These are phyloP conservation scores for Lophochroa leadbeateri DNA, from an alignment of 2,113 vertebrate genomes.

Conservation along the genomic window DNA sequence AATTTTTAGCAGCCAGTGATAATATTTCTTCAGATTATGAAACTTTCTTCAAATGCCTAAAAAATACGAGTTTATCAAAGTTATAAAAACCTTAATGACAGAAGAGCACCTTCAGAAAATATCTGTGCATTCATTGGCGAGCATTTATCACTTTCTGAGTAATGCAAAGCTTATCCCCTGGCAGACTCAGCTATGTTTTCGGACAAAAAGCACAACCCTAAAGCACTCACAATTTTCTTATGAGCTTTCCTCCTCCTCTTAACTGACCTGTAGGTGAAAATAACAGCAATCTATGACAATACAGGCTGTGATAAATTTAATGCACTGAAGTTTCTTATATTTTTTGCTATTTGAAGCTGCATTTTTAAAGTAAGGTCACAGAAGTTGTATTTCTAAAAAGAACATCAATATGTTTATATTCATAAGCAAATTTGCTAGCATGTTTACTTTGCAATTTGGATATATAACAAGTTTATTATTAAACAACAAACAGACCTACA, in stretches of 20 bases:
- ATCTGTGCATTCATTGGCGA: neutral
- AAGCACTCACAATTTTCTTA: neutral
- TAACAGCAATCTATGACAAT: neutral
- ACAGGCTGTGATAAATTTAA: neutral
- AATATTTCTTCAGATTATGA: slow-evolving; percentile 28
- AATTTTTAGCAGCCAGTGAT: slow-evolving; percentile 20
- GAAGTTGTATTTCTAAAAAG: neutral
- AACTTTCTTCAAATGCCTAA: slow-evolving; percentile 31
- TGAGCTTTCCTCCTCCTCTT: neutral
- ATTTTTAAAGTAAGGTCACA: neutral
- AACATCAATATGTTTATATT: neutral
- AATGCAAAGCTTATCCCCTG: slow-evolving; percentile 1
- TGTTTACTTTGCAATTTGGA: neutral
- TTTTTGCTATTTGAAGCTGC: neutral
- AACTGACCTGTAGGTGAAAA: neutral
- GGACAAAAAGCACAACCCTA: neutral
- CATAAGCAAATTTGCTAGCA: neutral
- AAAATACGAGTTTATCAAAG: slow-evolving; percentile 3
- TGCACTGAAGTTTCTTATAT: neutral
- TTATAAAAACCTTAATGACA: slow-evolving; percentile 45
- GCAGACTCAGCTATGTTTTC: neutral
- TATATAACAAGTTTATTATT: neutral
- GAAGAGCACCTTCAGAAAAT: slow-evolving; percentile 36
- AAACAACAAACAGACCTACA: neutral
- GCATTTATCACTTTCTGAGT: slow-evolving; percentile 53